phyloP scores from a whole-genome alignment of 2,888 invertebrate genomes.

The Germaria angustata region DNA sequence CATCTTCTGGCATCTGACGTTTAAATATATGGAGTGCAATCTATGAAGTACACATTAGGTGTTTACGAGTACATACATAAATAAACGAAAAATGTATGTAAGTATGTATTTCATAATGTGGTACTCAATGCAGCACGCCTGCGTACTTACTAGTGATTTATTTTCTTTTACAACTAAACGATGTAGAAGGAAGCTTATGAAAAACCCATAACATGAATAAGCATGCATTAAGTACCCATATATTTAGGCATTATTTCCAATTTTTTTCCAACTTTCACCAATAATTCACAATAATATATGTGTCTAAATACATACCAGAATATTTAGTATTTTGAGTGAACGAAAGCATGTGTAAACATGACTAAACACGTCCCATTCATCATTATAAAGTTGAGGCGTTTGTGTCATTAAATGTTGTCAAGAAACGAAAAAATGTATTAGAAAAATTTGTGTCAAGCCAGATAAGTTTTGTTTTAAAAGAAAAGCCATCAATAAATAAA shows the following conservation, averaged over 20 bases:
- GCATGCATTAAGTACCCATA: not conserved
- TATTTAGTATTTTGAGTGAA: no score
- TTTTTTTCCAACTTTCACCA: conserved; percentile 2
- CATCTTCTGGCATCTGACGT: no score
- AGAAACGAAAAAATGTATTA: not conserved
- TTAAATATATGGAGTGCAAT: no score
- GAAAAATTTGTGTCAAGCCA: conserved; percentile 29
- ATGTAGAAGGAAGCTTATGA: not conserved
- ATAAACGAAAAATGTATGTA: no score
- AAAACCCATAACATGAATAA: not conserved
- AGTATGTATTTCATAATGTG: no score
- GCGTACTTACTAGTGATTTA: no score
- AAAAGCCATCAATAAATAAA: not conserved
- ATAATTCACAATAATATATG: conserved; percentile 21
- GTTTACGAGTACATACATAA: no score
- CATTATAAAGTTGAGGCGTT: conserved; percentile 1
- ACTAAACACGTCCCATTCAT: conserved; percentile 3
- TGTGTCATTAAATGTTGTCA: conserved; percentile 1
- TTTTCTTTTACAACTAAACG: not conserved
- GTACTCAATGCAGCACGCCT: no score
- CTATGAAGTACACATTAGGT: no score
- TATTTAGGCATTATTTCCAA: not conserved
- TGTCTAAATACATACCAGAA: no score
- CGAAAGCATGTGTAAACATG: conserved; percentile 36
- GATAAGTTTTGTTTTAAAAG: conserved; percentile 34